These are phyloP conservation scores for Tapirus terrestris DNA, from an alignment of 2,113 vertebrate genomes.

Conservation along the genomic window DNA sequence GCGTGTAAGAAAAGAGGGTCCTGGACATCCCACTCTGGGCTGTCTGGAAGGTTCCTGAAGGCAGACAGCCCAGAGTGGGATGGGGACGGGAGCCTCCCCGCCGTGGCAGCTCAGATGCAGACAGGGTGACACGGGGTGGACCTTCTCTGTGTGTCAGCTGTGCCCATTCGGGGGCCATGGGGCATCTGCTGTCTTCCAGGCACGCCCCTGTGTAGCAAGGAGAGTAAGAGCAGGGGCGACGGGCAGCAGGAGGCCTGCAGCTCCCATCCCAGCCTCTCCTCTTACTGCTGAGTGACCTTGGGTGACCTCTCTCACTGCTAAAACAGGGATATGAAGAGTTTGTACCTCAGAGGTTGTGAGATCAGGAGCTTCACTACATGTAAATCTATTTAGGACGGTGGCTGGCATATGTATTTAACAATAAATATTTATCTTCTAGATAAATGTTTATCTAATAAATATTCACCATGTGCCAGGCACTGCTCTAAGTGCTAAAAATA, in stretches of 20 bases:
- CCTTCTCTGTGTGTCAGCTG: background rate
- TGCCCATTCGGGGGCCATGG: accelerated
- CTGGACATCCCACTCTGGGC: background rate
- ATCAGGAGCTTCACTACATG: background rate
- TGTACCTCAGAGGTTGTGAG: background rate
- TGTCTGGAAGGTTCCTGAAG: background rate
- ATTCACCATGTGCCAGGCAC: background rate
- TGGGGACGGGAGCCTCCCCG: background rate
- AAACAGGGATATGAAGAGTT: background rate
- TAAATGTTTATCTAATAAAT: background rate
- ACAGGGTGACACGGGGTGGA: accelerated
- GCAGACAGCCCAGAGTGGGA: background rate
- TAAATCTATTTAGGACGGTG: background rate
- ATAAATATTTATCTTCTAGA: background rate
- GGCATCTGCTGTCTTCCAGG: background rate
- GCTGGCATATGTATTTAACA: background rate
- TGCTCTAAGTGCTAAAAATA: background rate
- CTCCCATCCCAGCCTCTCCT: background rate
- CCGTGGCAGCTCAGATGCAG: background rate
- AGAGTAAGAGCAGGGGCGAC: background rate
- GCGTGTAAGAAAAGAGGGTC: background rate
- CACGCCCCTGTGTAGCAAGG: background rate
- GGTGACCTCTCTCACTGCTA: background rate
- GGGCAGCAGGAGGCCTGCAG: no score
- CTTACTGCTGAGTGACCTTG: background rate